Evolutionary conservation across 2,113 vertebrate species (phyloP).

Genomic region (Mohoua ochrocephala): DNA sequence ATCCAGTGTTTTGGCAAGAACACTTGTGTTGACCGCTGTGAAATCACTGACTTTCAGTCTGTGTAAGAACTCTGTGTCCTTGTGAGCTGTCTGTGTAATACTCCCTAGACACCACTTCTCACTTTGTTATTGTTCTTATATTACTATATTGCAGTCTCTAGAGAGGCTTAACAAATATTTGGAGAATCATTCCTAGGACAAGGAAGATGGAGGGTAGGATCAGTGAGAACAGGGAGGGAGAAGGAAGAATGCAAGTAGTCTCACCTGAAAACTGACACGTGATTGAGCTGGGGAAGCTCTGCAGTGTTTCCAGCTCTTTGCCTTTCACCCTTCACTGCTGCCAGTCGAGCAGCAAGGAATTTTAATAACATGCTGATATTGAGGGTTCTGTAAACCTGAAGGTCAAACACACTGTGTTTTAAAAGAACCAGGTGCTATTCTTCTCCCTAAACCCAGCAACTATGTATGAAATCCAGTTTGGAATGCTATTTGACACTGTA

Average conservation of each 20-base stretch:
- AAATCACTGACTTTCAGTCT: neutral
- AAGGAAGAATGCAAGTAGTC: neutral
- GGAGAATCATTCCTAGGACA: neutral
- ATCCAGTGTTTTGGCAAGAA: neutral
- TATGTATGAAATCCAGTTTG: neutral
- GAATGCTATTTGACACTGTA: neutral
- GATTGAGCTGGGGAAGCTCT: neutral
- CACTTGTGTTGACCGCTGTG: neutral
- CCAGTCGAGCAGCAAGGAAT: neutral
- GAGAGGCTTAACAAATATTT: neutral
- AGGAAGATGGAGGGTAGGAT: neutral
- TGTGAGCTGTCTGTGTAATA: neutral
- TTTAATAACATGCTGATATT: neutral
- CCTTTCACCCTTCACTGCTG: neutral
- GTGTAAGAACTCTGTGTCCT: neutral
- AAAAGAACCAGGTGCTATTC: neutral
- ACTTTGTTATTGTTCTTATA: neutral
- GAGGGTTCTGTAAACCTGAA: neutral
- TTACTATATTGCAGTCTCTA: neutral
- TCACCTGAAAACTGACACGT: neutral
- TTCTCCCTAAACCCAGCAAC: neutral
- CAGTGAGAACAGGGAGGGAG: neutral
- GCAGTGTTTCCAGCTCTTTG: neutral
- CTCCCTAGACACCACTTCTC: neutral
- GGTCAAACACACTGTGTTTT: neutral